These are phyloP conservation scores for Sylvietta virens DNA, from an alignment of 2,113 vertebrate genomes.

Conservation along the genomic window DNA sequence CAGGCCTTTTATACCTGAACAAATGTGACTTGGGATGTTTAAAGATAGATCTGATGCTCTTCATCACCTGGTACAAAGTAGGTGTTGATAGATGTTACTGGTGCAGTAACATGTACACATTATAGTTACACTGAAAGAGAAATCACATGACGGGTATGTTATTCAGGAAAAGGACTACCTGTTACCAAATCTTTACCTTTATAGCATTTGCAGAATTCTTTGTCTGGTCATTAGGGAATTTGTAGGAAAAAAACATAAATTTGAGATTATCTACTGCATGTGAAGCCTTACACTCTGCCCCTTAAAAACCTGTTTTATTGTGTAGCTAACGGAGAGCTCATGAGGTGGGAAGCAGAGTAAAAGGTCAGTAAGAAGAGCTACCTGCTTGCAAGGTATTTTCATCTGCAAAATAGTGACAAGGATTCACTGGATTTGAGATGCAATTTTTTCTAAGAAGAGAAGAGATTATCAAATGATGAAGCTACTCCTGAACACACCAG, in stretches of 20 bases:
- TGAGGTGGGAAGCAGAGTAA: neutral
- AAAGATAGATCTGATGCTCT: neutral
- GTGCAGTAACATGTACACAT: neutral
- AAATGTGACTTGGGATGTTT: neutral
- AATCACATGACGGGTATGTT: neutral
- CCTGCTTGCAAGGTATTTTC: neutral
- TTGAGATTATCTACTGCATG: neutral
- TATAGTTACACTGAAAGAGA: neutral
- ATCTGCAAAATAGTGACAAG: neutral
- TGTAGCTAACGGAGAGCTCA: neutral
- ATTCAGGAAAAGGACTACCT: neutral
- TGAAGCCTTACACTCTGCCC: neutral
- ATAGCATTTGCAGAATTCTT: neutral
- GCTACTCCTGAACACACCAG: neutral
- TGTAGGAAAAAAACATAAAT: neutral
- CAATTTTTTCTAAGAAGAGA: neutral
- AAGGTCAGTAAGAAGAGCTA: neutral
- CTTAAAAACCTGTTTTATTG: neutral
- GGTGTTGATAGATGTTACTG: neutral
- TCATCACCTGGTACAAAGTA: neutral
- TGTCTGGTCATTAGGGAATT: neutral
- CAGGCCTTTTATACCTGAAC: neutral
- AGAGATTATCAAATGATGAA: neutral
- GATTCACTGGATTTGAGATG: neutral
- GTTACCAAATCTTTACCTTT: neutral